Conservation (phyloP, 2,888 invertebrate genomes). For the Sinotaia quadrata region DNA sequence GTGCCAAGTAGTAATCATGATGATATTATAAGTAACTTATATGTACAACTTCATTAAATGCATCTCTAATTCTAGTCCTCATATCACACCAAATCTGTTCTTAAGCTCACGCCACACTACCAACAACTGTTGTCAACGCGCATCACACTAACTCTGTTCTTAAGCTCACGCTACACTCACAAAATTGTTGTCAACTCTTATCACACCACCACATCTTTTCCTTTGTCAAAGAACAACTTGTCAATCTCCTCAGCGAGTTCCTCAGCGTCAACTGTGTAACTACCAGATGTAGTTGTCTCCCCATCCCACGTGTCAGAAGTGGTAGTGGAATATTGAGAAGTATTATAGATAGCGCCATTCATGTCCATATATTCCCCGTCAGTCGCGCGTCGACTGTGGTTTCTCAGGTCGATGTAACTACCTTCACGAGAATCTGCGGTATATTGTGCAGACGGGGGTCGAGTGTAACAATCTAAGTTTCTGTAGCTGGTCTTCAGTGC, state of each 20-base stretch:
- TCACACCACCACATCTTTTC: slow-evolving; percentile 38
- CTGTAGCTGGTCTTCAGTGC: background rate
- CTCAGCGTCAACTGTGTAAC: slow-evolving; percentile 41
- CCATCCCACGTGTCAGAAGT: slow-evolving; percentile 37
- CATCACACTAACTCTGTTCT: too few relatives aligned
- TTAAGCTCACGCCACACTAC: too few relatives aligned
- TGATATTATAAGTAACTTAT: too few relatives aligned
- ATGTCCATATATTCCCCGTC: slow-evolving; percentile 38
- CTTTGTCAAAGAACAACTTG: slow-evolving; percentile 39
- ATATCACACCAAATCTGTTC: too few relatives aligned
- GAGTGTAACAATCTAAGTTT: background rate
- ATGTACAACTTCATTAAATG: too few relatives aligned
- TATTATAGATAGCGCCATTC: slow-evolving; percentile 15
- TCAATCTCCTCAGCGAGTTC: slow-evolving; percentile 43
- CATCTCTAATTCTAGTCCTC: too few relatives aligned
- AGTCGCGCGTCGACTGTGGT: slow-evolving; percentile 16
- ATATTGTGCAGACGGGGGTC: too few relatives aligned
- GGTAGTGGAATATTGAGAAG: slow-evolving; percentile 14
- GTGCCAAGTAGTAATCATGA: too few relatives aligned
- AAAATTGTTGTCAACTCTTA: too few relatives aligned
- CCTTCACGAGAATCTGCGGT: too few relatives aligned
- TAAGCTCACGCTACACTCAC: too few relatives aligned
- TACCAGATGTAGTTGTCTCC: slow-evolving; percentile 44
- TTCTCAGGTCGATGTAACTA: slow-evolving; percentile 29
- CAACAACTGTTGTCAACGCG: too few relatives aligned